These are phyloP conservation scores for Helostoma temminkii DNA, from an alignment of 2,797 vertebrate species.

Conservation along the genomic window DNA sequence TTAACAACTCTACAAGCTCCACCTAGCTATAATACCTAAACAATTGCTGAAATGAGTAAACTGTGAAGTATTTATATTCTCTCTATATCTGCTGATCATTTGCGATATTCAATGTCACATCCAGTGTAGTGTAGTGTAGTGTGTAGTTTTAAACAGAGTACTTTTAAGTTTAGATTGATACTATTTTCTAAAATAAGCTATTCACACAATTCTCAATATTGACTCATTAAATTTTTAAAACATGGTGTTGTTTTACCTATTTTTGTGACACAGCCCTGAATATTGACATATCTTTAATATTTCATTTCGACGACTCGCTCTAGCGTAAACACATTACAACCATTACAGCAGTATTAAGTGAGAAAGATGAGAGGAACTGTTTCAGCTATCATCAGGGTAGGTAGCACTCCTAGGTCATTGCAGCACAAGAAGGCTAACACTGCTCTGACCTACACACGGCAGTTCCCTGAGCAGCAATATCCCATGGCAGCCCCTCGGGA, in stretches of 20 bases:
- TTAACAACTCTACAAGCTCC: too few relatives aligned
- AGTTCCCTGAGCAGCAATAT: conserved; percentile 62
- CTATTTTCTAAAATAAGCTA: neutral
- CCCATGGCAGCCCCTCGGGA: conserved; percentile 53
- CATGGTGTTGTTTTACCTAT: neutral
- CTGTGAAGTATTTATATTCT: neutral
- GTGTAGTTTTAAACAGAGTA: too few relatives aligned
- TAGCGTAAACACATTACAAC: neutral
- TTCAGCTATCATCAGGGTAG: neutral
- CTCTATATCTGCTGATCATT: neutral
- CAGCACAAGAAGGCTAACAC: conserved; percentile 20
- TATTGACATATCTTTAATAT: neutral
- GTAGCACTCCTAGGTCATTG: neutral
- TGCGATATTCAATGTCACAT: too few relatives aligned
- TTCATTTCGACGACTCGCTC: neutral
- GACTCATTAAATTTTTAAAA: neutral
- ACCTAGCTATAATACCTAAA: neutral
- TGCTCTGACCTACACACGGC: conserved; percentile 57
- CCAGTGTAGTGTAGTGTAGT: too few relatives aligned
- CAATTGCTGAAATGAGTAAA: neutral
- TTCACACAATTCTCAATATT: too few relatives aligned
- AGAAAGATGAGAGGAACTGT: neutral
- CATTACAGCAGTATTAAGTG: too few relatives aligned
- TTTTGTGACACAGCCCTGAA: neutral
- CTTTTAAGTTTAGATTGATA: too few relatives aligned